Percentiles rank a stretch among this genome's conserved stretches.
Evolutionary conservation across 2,113 vertebrate genomes (phyloP).

Genomic region (Murina feae): DNA sequence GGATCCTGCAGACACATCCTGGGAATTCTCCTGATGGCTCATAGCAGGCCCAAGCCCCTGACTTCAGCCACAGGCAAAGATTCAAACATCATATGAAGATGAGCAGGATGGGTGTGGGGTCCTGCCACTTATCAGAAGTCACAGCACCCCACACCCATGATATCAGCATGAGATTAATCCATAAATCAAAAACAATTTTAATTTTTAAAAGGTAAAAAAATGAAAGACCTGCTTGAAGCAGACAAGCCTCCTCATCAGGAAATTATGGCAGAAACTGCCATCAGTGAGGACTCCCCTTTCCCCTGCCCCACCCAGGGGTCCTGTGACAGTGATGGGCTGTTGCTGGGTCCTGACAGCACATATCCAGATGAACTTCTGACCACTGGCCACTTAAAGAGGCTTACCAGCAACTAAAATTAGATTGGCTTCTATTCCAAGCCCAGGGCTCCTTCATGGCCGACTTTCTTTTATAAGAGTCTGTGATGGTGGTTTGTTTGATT

Average conservation of each 20-base stretch:
- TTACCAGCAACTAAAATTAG: conserved; percentile 55
- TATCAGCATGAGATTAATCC: neutral
- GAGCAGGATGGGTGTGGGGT: neutral
- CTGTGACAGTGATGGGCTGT: neutral
- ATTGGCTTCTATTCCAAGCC: conserved; percentile 60
- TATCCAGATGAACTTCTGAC: conserved; percentile 20
- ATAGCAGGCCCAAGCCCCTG: neutral
- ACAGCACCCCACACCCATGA: neutral
- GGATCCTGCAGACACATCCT: neutral
- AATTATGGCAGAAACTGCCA: neutral
- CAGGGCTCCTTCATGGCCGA: conserved; percentile 53
- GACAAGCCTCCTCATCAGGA: neutral
- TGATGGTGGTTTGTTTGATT: conserved; percentile 63
- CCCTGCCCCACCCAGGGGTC: accelerated
- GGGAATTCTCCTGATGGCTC: neutral
- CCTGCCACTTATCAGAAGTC: neutral
- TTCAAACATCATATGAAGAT: neutral
- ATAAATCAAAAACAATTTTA: neutral
- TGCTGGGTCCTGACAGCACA: neutral
- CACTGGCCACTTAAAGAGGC: conserved; percentile 3
- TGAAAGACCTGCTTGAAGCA: neutral
- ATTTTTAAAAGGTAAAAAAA: neutral
- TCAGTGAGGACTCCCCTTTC: accelerated
- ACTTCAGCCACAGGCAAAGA: conserved; percentile 23
- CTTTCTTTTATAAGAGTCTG: conserved; percentile 48